Evolutionary conservation across 1,140 invertebrate genomes (phyloP).

Genomic region (Tetramorium alpestre): DNA sequence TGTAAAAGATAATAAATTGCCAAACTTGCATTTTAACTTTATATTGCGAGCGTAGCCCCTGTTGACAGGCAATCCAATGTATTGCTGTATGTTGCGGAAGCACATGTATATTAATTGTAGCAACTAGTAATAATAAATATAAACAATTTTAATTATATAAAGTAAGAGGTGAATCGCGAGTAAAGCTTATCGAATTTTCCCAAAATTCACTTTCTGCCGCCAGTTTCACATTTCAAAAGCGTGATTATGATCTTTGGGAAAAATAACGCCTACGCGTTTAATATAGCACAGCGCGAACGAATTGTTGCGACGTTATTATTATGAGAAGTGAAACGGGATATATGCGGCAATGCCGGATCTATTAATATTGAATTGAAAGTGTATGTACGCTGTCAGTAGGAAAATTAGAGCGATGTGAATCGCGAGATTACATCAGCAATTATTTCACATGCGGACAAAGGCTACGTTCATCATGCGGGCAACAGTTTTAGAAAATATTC

Average conservation of each 20-base stretch:
- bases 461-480: neutral
- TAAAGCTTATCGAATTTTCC: neutral
- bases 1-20: too few relatives aligned
- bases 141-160: neutral
- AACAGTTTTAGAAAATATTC: neutral
- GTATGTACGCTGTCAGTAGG: conserved; percentile 27
- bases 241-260: neutral
- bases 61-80: too few relatives aligned
- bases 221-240: neutral
- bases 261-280: neutral
- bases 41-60: too few relatives aligned
- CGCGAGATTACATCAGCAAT: conserved; percentile 17
- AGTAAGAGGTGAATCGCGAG: neutral
- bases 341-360: conserved; percentile 17
- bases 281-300: neutral
- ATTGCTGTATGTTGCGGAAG: too few relatives aligned
- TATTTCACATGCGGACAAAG: neutral
- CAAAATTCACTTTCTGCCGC: neutral
- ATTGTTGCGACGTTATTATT: neutral
- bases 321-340: neutral
- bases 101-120: neutral
- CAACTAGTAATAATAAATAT: neutral
- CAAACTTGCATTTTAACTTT: too few relatives aligned
- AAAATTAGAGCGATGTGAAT: conserved; percentile 34
- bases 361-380: conserved; percentile 34